Evolutionary conservation across 2,113 vertebrate species (phyloP).

Genomic region (Bufo bufo): DNA sequence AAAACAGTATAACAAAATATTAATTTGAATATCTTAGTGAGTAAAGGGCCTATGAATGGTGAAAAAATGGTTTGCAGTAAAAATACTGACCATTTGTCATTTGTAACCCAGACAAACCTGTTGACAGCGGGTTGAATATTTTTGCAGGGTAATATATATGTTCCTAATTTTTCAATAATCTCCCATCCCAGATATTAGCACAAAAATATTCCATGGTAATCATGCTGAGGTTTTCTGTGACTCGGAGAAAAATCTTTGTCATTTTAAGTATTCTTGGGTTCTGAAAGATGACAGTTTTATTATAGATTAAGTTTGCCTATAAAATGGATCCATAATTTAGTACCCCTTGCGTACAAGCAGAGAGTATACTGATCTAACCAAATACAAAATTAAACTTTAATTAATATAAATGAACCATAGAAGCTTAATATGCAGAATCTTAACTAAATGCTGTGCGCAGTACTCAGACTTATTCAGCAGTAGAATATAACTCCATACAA

Average conservation of each 20-base stretch:
- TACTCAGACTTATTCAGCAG: not conserved
- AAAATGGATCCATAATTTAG: not conserved
- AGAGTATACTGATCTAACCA: constrained; percentile 4
- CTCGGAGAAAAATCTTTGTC: not conserved
- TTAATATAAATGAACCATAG: constrained; percentile 15
- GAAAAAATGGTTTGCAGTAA: too few species aligned
- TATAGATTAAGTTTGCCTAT: not conserved
- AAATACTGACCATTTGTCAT: too few species aligned
- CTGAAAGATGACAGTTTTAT: constrained; percentile 1
- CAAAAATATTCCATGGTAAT: not conserved
- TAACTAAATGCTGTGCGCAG: constrained; percentile 14
- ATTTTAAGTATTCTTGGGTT: constrained; percentile 2
- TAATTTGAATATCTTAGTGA: too few species aligned
- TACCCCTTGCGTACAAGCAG: constrained; percentile 5
- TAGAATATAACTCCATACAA: not conserved
- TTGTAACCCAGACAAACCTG: too few species aligned
- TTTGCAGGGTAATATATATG: too few species aligned
- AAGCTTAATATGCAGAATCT: not conserved
- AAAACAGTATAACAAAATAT: too few species aligned
- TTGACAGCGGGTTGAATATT: too few species aligned
- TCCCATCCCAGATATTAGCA: not conserved
- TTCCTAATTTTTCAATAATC: not conserved
- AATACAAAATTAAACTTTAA: constrained; percentile 11
- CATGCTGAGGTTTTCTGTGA: not conserved
- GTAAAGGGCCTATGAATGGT: too few species aligned